Percentiles rank a stretch among this genome's conserved stretches.
These are phyloP conservation scores for Ceratitis capitata DNA, from an alignment of 1,140 invertebrate species.

Conservation along the genomic window DNA sequence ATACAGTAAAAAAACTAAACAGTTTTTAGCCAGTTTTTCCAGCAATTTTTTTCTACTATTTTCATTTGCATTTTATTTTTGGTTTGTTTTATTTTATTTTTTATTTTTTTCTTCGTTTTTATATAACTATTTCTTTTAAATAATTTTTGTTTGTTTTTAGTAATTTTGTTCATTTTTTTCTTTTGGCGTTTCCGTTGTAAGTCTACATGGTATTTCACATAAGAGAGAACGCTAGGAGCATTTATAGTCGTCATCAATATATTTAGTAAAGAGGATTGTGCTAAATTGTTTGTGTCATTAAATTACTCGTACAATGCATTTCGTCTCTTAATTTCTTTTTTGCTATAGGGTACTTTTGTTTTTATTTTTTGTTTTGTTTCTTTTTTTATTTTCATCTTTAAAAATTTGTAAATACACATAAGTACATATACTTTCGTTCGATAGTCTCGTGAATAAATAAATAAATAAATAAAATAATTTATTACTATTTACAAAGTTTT, in stretches of 20 bases:
- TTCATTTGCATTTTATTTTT: background rate
- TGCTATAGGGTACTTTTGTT: background rate
- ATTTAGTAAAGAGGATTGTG: conserved; percentile 21
- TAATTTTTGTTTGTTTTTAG: background rate
- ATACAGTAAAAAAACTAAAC: conserved; percentile 3
- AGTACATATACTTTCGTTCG: background rate
- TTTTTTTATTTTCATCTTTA: conserved; percentile 41
- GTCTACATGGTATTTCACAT: conserved; percentile 34
- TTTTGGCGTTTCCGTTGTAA: conserved; percentile 23
- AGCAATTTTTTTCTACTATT: background rate
- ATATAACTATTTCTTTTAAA: background rate
- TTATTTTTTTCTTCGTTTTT: too few relatives aligned
- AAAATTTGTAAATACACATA: conserved; percentile 35
- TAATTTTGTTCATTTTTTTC: background rate
- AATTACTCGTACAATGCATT: background rate
- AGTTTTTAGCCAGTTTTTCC: background rate
- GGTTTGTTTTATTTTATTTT: background rate
- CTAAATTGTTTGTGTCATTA: background rate
- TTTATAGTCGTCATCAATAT: conserved; percentile 31
- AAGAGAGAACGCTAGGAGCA: conserved; percentile 3
- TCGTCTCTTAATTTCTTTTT: background rate
- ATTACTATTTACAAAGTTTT: conserved; percentile 35
- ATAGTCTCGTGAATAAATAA: conserved; percentile 9
- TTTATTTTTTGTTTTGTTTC: too few relatives aligned
- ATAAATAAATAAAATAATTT: too few relatives aligned